Base-by-base conservation (phyloP, 2,888 invertebrate genomes). In the Iphiclides podalirius region DNA sequence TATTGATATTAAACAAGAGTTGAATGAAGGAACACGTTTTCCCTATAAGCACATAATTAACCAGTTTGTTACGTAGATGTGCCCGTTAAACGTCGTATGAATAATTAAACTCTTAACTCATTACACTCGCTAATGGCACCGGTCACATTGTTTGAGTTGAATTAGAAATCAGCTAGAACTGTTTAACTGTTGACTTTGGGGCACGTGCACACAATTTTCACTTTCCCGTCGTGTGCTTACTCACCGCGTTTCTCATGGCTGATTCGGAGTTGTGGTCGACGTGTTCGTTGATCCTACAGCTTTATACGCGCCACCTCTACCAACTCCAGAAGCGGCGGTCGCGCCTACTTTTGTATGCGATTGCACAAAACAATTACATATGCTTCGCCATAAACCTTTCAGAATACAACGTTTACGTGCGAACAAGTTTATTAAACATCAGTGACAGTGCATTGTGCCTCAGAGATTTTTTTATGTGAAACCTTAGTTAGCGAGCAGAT, bases 181-280 rank as follows among this genome's bases (percentile, higher is more conserved):
- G 54, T 47, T 62, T 62, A 59, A 63, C 60, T 70, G 57, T 82
- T 81, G 79, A 77, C 79, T 77, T 71, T 72, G 63, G 59, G 17
- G 11, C 36, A 54, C 52, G 39, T 55, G 55, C 53, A 59, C 53
- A 53, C 52, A 62, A 56, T 67, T 49, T 68, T 67, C 66, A 63
- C 66, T 64, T 65, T 58, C 52, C 36, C 15, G 44, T 35, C n/a
- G n/a, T n/a, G 49, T 53, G 54, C 61, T 60, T 70, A 87, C 87
- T 86, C 71, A 88, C 87, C 84, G 80, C 79, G 69, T 71, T 75
- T 69, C 73, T 80, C 87, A 86, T 86, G 74, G 61, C 67, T 70
- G 66, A 60, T 60, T 67, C 69, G 68, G 72, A 66, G 63, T 65
- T 69, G 71, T 81, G 77, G 83, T 75, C 72, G 68, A 59, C 56